Evolutionary conservation across 2,888 invertebrate genomes (phyloP).

Genomic region (Phengaris alcon): DNA sequence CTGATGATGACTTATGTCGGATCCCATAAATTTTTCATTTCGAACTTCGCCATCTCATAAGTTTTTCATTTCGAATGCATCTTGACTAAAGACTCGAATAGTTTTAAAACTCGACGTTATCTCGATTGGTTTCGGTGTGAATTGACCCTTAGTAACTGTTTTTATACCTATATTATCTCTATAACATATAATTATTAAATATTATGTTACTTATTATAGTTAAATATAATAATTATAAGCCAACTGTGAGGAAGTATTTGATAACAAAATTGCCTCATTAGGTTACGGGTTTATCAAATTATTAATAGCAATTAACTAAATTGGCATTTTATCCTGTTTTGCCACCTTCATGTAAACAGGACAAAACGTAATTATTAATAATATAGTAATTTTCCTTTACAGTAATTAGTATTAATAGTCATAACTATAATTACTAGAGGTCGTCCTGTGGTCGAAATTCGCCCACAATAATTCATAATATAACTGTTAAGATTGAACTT

Average conservation of each 20-base stretch:
- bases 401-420: not conserved
- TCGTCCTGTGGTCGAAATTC: not conserved
- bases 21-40: too few relatives aligned
- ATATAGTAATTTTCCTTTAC: constrained; percentile 30
- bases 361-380: constrained; percentile 9
- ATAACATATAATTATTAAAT: not conserved
- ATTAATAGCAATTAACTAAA: not conserved
- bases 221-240: not conserved
- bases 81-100: too few relatives aligned
- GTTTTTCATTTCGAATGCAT: too few relatives aligned
- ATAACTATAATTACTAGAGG: not conserved
- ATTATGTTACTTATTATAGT: not conserved
- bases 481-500: too few relatives aligned
- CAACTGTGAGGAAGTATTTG: constrained; percentile 5
- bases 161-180: too few relatives aligned
- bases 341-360: constrained; percentile 10
- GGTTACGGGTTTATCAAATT: constrained; percentile 33
- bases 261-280: constrained; percentile 31
- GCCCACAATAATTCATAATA: too few relatives aligned
- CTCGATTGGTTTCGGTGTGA: too few relatives aligned
- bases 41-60: too few relatives aligned
- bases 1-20: too few relatives aligned
- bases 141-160: too few relatives aligned
- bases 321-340: constrained; percentile 25
- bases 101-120: too few relatives aligned